Conservation (phyloP, 2,113 vertebrate species). For the Oncorhynchus nerka region DNA sequence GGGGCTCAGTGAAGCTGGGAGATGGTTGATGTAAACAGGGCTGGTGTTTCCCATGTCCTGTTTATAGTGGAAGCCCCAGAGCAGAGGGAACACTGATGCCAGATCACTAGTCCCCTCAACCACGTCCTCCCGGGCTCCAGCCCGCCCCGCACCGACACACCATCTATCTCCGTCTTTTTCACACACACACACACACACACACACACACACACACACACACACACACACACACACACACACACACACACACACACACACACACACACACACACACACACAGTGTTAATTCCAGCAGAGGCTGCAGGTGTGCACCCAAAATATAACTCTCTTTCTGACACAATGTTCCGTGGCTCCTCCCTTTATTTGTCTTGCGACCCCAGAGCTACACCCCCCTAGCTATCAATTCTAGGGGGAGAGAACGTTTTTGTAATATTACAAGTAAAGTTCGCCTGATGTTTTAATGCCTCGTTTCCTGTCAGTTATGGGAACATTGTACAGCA, state of each 20-base stretch:
- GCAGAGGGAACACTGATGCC: constrained; percentile 37
- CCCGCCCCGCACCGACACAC: constrained; percentile 49
- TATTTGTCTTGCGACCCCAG: not conserved
- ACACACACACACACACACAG: not conserved
- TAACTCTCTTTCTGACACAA: not conserved
- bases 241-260: not conserved
- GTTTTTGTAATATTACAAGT: no score
- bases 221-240: not conserved
- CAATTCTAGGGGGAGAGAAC: no score
- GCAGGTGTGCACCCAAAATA: constrained; percentile 6
- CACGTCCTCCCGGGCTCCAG: constrained; percentile 6
- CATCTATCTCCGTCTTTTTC: constrained; percentile 54
- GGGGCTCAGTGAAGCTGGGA: constrained; percentile 27
- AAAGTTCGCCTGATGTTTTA: no score
- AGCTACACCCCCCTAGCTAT: no score
- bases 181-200: not conserved
- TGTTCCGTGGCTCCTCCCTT: not conserved
- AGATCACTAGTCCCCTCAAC: constrained; percentile 60
- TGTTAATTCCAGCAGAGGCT: not conserved
- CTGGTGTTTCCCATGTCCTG: constrained; percentile 71
- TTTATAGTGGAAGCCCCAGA: constrained; percentile 70
- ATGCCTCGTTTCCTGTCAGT: no score
- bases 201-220: not conserved
- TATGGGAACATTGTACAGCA: no score
- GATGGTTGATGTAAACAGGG: constrained; percentile 68